phyloP scores from a whole-genome alignment of 2,113 vertebrate genomes.

The Leptobrachium leishanense region DNA sequence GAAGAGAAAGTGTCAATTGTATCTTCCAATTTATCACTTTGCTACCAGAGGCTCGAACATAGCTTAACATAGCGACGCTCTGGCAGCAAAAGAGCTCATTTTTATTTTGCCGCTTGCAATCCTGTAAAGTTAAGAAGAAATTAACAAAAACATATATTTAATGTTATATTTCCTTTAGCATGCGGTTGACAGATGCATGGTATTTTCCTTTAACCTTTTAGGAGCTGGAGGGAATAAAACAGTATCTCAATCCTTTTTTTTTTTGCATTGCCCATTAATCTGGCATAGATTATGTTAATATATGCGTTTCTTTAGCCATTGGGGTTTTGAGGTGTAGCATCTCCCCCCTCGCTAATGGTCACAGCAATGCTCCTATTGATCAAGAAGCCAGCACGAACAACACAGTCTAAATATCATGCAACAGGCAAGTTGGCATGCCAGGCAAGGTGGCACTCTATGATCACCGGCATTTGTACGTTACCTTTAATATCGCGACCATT shows the following conservation, averaged over 20 bases:
- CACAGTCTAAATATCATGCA: constrained; percentile 70
- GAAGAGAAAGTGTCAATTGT: constrained; percentile 63
- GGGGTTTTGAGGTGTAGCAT: no score
- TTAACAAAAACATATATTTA: constrained; percentile 12
- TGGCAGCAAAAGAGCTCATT: constrained; percentile 41
- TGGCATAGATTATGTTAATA: no score
- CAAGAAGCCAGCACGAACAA: constrained; percentile 58
- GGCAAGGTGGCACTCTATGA: constrained; percentile 59
- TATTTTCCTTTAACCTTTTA: constrained; percentile 30
- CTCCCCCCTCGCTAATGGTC: constrained; percentile 14
- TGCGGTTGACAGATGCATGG: not conserved
- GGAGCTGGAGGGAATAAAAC: no score
- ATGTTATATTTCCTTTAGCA: not conserved
- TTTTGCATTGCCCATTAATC: no score
- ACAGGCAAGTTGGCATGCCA: constrained; percentile 69
- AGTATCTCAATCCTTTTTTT: no score
- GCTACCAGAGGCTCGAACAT: constrained; percentile 39
- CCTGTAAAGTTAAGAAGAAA: constrained; percentile 32
- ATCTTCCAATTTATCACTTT: constrained; percentile 54
- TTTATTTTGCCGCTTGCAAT: constrained; percentile 26
- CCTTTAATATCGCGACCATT: constrained; percentile 94
- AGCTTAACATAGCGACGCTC: not conserved
- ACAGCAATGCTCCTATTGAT: constrained; percentile 52
- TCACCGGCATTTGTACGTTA: constrained; percentile 71
- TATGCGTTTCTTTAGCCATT: no score